These are phyloP conservation scores for Opisthocomus hoazin DNA, from an alignment of 2,113 vertebrate species.

Conservation along the genomic window DNA sequence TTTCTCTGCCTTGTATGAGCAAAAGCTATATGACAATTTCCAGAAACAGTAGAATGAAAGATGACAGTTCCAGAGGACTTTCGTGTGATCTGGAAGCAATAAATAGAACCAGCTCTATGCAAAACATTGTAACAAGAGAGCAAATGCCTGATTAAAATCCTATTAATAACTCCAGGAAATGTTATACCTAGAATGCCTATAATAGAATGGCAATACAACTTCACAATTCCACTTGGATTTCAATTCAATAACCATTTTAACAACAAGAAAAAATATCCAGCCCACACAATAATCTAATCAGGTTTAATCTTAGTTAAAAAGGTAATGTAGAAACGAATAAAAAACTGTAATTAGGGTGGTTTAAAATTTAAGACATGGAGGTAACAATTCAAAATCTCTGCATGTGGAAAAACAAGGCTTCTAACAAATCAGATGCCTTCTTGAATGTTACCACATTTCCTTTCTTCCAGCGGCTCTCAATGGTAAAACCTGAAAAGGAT, in stretches of 20 bases:
- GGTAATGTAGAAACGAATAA: background rate
- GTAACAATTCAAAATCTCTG: background rate
- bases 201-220: background rate
- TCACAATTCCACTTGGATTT: background rate
- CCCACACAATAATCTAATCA: background rate
- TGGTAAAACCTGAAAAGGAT: background rate
- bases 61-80: background rate
- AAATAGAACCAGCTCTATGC: background rate
- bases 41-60: background rate
- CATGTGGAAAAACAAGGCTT: background rate
- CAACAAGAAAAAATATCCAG: background rate
- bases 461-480: background rate
- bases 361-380: background rate
- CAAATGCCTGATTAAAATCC: background rate
- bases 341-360: fast-evolving
- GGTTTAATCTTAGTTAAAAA: background rate
- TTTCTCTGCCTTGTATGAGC: background rate
- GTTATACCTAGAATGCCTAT: background rate
- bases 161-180: background rate
- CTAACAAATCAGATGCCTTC: background rate
- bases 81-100: background rate
- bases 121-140: background rate
- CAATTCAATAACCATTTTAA: background rate
- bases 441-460: background rate
- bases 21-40: background rate